Conservation (phyloP, 2,113 vertebrate genomes). For the Python bivittatus region DNA sequence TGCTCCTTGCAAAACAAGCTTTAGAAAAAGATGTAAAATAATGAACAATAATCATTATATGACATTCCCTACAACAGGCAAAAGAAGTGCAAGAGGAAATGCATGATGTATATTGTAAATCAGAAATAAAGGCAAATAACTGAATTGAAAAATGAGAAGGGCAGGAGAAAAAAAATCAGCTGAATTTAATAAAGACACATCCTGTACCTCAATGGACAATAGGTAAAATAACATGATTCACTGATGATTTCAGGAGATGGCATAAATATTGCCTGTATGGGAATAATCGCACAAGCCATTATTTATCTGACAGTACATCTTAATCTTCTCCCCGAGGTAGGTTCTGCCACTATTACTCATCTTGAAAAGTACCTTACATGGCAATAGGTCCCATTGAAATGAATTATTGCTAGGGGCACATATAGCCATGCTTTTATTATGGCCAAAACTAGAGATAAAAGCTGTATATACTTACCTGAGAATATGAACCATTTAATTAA, state of each 20-base stretch:
- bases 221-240: background rate
- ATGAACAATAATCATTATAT: background rate
- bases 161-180: background rate
- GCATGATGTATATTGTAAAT: background rate
- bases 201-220: background rate
- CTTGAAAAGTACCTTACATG: constrained; percentile 20
- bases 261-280: background rate
- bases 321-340: background rate
- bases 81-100: background rate
- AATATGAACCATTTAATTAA: background rate
- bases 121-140: background rate
- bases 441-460: background rate
- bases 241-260: background rate
- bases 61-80: background rate
- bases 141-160: background rate
- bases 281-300: background rate
- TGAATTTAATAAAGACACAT: background rate
- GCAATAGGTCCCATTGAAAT: constrained; percentile 21
- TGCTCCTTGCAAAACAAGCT: background rate
- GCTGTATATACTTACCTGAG: background rate
- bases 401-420: constrained; percentile 9
- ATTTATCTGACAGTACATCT: constrained; percentile 23
- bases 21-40: background rate
- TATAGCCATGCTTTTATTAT: constrained; percentile 10
- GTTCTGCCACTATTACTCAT: constrained; percentile 4